Evolutionary conservation across 2,113 vertebrate genomes (phyloP).

Genomic region (Callipepla squamata): DNA sequence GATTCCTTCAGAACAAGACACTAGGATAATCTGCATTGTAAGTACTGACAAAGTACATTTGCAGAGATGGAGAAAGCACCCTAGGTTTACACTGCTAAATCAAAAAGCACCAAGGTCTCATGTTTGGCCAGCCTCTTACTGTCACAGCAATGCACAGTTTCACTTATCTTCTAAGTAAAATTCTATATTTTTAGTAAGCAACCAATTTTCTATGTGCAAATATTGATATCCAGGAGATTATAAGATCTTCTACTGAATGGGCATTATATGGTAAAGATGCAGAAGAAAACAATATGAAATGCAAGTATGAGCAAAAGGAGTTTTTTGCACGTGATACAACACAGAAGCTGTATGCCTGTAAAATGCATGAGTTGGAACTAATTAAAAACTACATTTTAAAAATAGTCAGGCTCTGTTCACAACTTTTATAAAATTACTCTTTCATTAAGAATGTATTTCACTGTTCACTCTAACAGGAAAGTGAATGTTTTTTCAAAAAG

Average conservation of each 20-base stretch:
- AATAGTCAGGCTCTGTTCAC: neutral
- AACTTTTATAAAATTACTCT: conserved; percentile 5
- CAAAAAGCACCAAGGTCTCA: neutral
- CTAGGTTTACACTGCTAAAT: neutral
- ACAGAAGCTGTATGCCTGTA: neutral
- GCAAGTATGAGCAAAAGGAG: neutral
- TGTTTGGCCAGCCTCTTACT: neutral
- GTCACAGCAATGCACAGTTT: neutral
- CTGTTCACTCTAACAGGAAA: conserved; percentile 7
- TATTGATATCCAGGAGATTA: neutral
- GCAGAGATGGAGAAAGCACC: neutral
- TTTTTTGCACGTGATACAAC: neutral
- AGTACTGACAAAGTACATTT: neutral
- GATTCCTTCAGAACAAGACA: neutral
- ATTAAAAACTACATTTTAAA: conserved; percentile 12
- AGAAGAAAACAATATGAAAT: neutral
- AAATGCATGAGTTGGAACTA: neutral
- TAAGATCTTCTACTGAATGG: neutral
- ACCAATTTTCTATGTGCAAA: neutral
- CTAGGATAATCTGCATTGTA: neutral
- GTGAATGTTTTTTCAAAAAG: neutral
- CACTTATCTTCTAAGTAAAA: neutral
- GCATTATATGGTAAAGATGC: neutral
- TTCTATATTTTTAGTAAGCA: neutral
- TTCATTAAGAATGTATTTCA: conserved; percentile 41